A percentile compares a stretch with the other conserved stretches of the same genome.
These are phyloP conservation scores for Actenoides lindsayi DNA, from an alignment of 2,113 vertebrate genomes.

Conservation along the genomic window DNA sequence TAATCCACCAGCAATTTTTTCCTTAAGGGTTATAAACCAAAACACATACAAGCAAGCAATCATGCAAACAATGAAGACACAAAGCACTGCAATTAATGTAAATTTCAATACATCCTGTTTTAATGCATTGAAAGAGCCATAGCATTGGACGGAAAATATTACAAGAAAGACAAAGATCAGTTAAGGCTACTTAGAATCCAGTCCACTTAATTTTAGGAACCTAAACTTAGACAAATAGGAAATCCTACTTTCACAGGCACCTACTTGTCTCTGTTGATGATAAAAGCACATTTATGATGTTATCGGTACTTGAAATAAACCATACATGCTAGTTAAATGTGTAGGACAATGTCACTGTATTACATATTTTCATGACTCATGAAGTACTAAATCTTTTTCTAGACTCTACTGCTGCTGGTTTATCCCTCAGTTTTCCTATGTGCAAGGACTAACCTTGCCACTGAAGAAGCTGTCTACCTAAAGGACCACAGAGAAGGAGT, in stretches of 20 bases:
- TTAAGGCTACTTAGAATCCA: not conserved
- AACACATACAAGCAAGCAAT: not conserved
- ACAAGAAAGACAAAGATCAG: not conserved
- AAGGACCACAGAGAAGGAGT: not conserved
- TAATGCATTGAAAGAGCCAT: not conserved
- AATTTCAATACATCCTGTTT: not conserved
- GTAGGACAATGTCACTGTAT: not conserved
- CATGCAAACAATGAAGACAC: not conserved
- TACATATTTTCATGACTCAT: not conserved
- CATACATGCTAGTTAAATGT: not conserved
- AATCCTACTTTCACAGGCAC: not conserved
- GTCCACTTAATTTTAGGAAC: not conserved
- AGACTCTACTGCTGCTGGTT: not conserved
- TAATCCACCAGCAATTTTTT: not conserved
- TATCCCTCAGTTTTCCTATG: not conserved
- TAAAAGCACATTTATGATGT: not conserved
- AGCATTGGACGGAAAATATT: not conserved
- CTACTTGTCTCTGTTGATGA: not conserved
- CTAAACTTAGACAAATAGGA: not conserved
- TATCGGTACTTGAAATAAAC: not conserved
- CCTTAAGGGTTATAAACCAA: not conserved
- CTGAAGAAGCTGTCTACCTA: not conserved
- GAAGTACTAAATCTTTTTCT: not conserved
- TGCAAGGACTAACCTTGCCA: not conserved
- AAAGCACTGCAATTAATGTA: not conserved